Conservation (phyloP, 2,113 vertebrate genomes). For the Gobio gobio region DNA sequence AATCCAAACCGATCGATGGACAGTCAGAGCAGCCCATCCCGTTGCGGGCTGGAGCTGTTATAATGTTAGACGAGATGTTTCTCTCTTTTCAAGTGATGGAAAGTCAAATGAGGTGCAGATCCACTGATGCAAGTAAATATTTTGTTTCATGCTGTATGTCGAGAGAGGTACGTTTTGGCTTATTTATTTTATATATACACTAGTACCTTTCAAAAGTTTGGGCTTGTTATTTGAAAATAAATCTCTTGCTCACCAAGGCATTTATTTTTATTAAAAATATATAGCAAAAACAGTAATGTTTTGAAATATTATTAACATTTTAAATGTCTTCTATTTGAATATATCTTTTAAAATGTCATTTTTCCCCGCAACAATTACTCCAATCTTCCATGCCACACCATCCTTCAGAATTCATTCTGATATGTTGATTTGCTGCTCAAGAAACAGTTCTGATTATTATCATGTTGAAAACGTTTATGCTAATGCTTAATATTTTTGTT, state of each 20-base stretch:
- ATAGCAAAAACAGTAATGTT: no score
- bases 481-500: neutral
- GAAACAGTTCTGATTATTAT: neutral
- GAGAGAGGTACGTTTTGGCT: neutral
- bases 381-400: neutral
- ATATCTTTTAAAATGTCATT: neutral
- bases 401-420: neutral
- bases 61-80: constrained; percentile 39
- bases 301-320: neutral
- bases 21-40: constrained; percentile 37
- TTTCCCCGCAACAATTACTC: no score
- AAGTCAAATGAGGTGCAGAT: constrained; percentile 5
- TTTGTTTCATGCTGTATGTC: neutral
- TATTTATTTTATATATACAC: neutral
- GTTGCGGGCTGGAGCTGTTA: neutral
- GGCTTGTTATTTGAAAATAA: neutral
- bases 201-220: neutral
- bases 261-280: no score
- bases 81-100: constrained; percentile 14
- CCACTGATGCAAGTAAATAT: constrained; percentile 8
- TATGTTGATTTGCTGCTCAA: neutral
- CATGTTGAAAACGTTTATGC: neutral
- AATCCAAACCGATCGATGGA: constrained; percentile 58
- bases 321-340: neutral
- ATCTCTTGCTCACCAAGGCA: neutral